Evolutionary conservation across 2,113 vertebrate species (phyloP), one percentile per base, ranked within the genome.

Genomic region (Pseudolaguvia tuberculata): DNA sequence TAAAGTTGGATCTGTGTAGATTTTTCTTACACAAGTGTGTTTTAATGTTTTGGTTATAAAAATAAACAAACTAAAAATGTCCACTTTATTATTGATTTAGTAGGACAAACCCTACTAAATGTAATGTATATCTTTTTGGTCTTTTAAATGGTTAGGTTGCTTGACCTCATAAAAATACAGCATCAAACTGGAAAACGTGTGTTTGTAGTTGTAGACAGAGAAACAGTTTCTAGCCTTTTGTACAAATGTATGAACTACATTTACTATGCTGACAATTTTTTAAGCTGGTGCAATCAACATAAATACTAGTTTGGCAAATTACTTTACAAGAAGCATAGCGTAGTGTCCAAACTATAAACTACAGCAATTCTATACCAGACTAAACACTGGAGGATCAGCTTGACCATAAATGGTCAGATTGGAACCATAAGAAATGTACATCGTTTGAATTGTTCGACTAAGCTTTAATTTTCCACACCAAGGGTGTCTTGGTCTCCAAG

Each of bases 21-120:
- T 90, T 89, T 89, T 91, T 89, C 86, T 84, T 90, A 90, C 88
- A 90, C 84, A 73, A 86, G 83, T 88, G 89, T 88, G 88, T 90
- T 91, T n/a, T 89, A 50, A 48, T 81, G 86, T 84, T 87, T 89
- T 90, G 89, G 86, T 89, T 90, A 89, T 85, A 86, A 89, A 90
- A 84, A 90, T 89, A 88, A 90, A 89, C 87, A 86, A 70, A 86
- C 83, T 82, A 87, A 82, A 82, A 87, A 87, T 77, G 78, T 75
- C 0, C 59, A 66, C 53, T 86, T 78, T 71, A 71, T 82, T 81
- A 76, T 83, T 3, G 29, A 82, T 53, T 42, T 42, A 42, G 39
- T 42, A 42, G 83, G 84, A 71, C 81, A 74, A 80, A 82, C 23
- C 8, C 15, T 66, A 45, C 27, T 27, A 29, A 47, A 51, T 5